Evolutionary conservation across 2,888 invertebrate genomes (phyloP).

Genomic region (Tineola bisselliella): DNA sequence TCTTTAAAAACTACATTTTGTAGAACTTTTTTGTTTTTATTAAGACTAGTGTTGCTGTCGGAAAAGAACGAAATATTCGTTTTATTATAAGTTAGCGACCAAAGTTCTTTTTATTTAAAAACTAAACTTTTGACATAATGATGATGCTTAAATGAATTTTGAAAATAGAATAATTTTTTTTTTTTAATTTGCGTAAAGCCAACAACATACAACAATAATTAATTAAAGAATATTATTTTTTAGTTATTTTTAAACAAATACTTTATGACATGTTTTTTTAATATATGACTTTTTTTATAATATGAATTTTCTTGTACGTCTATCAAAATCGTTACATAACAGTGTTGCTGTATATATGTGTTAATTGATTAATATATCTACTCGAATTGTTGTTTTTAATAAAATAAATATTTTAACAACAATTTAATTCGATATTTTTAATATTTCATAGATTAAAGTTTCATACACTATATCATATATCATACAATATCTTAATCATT

Average conservation of each 20-base stretch:
- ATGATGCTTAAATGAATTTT: not conserved
- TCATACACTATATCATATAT: too few species aligned
- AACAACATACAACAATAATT: not conserved
- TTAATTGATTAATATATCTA: not conserved
- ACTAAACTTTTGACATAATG: not conserved
- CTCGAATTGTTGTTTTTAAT: not conserved
- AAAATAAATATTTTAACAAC: not conserved
- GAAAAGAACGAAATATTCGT: too few species aligned
- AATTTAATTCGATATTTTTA: not conserved
- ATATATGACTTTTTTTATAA: constrained; percentile 42
- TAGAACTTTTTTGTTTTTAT: not conserved
- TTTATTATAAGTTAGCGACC: not conserved
- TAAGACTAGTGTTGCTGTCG: too few species aligned
- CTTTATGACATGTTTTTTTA: constrained; percentile 45
- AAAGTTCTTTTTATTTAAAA: not conserved
- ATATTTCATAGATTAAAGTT: too few species aligned
- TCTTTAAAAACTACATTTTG: not conserved
- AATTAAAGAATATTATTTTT: not conserved
- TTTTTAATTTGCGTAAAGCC: not conserved
- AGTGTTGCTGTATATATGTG: not conserved
- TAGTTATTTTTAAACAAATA: constrained; percentile 18
- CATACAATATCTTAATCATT: too few species aligned
- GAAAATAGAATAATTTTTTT: too few species aligned
- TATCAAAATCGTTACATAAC: not conserved
- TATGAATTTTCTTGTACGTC: constrained; percentile 45